Evolutionary conservation across 2,888 invertebrate genomes (phyloP).

Genomic region (Hybos culiciformis): DNA sequence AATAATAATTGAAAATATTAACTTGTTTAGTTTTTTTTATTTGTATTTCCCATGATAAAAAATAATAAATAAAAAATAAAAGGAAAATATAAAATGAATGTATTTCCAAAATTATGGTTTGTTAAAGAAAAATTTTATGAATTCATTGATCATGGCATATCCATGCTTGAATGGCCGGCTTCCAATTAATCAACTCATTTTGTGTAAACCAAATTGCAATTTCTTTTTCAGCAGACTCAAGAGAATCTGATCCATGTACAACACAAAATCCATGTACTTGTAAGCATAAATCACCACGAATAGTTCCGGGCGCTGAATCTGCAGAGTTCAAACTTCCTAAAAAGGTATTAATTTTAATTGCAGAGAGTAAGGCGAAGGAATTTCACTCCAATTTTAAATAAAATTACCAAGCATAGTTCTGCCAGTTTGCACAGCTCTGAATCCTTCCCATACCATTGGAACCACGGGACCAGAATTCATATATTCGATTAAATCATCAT

Average conservation of each 20-base stretch:
- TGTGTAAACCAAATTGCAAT: conserved; percentile 91
- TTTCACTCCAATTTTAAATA: too few relatives aligned
- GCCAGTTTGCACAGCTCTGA: conserved; percentile 87
- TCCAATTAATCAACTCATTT: conserved; percentile 72
- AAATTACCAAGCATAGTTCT: too few relatives aligned
- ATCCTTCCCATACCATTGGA: conserved; percentile 96
- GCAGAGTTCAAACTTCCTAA: conserved; percentile 96
- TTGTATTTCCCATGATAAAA: too few relatives aligned
- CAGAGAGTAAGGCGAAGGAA: too few relatives aligned
- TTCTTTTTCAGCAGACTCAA: conserved; percentile 92
- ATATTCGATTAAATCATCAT: conserved; percentile 84
- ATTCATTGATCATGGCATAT: conserved; percentile 91
- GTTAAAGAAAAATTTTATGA: too few relatives aligned
- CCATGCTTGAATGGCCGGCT: conserved; percentile 70
- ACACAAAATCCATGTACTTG: conserved; percentile 96
- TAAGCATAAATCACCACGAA: conserved; percentile 93
- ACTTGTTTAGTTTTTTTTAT: too few relatives aligned
- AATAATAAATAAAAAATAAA: too few relatives aligned
- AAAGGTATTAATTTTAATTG: too few relatives aligned
- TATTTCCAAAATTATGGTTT: too few relatives aligned
- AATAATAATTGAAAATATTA: neutral
- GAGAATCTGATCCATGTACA: conserved; percentile 92
- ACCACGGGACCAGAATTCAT: conserved; percentile 93
- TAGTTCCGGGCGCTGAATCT: conserved; percentile 89
- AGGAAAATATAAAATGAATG: too few relatives aligned